Conservation (phyloP, 2,888 invertebrate species). For the Xanthostigma xanthostigma region DNA sequence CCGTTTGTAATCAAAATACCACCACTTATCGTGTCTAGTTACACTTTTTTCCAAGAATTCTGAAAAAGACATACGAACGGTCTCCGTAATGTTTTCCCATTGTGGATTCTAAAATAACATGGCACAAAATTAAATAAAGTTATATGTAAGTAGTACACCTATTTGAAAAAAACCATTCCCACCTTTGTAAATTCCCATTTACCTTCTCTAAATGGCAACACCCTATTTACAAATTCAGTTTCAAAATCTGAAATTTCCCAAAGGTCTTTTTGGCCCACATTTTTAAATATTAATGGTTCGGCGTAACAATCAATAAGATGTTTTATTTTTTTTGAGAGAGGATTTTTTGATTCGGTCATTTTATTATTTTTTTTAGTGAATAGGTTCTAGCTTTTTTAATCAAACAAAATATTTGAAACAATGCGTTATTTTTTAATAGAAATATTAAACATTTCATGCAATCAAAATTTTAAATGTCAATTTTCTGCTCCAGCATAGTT, state of each 20-base stretch:
- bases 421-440: background rate
- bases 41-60: constrained; percentile 37
- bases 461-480: constrained; percentile 3
- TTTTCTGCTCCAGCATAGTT: constrained; percentile 1
- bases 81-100: constrained; percentile 63
- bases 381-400: too few relatives aligned
- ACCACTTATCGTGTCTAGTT: constrained; percentile 39
- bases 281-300: constrained; percentile 38
- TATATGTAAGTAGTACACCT: constrained; percentile 18
- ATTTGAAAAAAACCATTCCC: constrained; percentile 7
- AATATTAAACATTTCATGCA: background rate
- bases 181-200: constrained; percentile 25
- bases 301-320: constrained; percentile 14
- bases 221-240: constrained; percentile 35
- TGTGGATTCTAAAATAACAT: constrained; percentile 37
- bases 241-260: constrained; percentile 37
- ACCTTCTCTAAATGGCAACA: constrained; percentile 41
- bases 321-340: constrained; percentile 7
- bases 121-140: too few relatives aligned
- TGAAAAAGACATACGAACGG: constrained; percentile 39
- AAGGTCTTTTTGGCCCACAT: constrained; percentile 39
- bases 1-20: constrained; percentile 78
- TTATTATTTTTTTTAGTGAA: too few relatives aligned
- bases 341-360: too few relatives aligned
- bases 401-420: background rate